These are phyloP conservation scores for Baryphthengus martii DNA, from an alignment of 2,113 vertebrate species.

Conservation along the genomic window DNA sequence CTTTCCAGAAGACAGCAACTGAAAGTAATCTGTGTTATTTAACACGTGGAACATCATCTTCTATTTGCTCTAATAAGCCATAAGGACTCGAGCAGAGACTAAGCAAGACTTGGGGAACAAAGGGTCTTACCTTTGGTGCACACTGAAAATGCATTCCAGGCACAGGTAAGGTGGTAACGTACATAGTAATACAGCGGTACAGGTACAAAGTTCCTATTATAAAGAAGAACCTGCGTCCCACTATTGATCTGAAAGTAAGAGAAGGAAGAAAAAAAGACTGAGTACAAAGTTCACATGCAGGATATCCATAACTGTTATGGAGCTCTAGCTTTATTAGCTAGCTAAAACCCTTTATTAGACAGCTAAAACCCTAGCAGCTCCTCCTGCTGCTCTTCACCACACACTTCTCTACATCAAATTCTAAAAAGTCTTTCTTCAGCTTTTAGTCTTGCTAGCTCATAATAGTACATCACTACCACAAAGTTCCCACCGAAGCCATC, in stretches of 20 bases:
- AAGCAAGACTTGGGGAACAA: not conserved
- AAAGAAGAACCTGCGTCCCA: conserved; percentile 92
- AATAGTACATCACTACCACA: not conserved
- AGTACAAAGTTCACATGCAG: not conserved
- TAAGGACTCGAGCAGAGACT: not conserved
- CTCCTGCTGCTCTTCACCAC: not conserved
- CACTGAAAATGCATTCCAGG: conserved; percentile 96
- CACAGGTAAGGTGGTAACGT: conserved; percentile 93
- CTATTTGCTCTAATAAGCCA: not conserved
- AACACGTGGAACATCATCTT: not conserved
- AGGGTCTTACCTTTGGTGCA: conserved; percentile 86
- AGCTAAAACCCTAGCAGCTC: not conserved
- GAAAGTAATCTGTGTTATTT: not conserved
- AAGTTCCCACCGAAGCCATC: not conserved
- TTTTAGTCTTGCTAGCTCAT: not conserved
- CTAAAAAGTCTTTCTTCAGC: not conserved
- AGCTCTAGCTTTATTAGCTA: not conserved
- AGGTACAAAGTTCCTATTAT: conserved; percentile 94
- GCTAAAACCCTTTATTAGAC: not conserved
- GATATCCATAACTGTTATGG: accelerated
- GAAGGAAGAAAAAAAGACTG: not conserved
- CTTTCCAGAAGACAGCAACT: not conserved
- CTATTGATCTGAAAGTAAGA: conserved; percentile 83
- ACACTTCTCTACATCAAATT: not conserved
- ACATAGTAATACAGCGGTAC: conserved; percentile 97